Conservation (phyloP, 2,888 invertebrate species). For the Dryococelus australis region DNA sequence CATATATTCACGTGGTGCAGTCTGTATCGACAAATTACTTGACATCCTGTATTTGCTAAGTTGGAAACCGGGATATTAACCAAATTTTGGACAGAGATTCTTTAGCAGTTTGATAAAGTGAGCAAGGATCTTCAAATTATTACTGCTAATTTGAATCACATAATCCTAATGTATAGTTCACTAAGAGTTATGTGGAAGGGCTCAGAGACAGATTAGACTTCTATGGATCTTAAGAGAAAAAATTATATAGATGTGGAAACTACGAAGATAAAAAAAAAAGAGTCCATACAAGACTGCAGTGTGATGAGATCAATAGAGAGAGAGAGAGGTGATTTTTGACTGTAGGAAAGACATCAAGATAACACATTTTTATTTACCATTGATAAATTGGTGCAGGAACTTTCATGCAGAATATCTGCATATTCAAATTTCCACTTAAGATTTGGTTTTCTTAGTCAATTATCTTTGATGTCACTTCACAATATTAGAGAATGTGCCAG, state of each 20-base stretch:
- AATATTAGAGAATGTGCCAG: neutral
- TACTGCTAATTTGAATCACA: slow-evolving; percentile 5
- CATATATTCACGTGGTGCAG: too few species aligned
- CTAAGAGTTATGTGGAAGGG: slow-evolving; percentile 21
- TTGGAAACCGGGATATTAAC: slow-evolving; percentile 3
- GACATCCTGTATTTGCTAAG: neutral
- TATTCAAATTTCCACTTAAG: slow-evolving; percentile 20
- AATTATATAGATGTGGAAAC: slow-evolving; percentile 4
- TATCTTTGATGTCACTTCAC: neutral
- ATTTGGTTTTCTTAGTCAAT: slow-evolving; percentile 24
- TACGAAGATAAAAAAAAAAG: neutral
- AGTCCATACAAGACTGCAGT: neutral
- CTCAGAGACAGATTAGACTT: slow-evolving; percentile 20
- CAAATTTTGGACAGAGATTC: slow-evolving; percentile 23
- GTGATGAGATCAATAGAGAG: slow-evolving; percentile 19
- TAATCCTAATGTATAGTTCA: slow-evolving; percentile 4
- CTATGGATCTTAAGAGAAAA: neutral
- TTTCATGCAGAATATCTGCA: slow-evolving; percentile 23
- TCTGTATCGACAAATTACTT: too few species aligned
- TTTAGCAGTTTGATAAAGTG: neutral
- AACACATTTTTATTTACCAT: neutral
- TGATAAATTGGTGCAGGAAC: neutral
- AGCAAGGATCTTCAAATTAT: neutral
- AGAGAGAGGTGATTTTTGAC: neutral
- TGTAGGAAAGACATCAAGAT: neutral